Conservation (phyloP, 2,113 vertebrate genomes). For the Equus quagga region DNA sequence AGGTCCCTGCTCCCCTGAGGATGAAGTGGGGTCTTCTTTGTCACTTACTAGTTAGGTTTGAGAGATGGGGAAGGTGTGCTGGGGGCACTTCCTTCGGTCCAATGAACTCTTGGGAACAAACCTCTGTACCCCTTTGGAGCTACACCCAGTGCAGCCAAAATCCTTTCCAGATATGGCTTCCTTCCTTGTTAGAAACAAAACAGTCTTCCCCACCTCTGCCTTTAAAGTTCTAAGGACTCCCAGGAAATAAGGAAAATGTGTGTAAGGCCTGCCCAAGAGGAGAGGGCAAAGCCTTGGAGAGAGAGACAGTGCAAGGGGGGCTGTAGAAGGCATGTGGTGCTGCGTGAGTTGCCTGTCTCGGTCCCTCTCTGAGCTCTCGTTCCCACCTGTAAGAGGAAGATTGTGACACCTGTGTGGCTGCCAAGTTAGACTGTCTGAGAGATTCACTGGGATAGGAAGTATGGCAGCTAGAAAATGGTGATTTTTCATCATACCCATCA, state of each 20-base stretch:
- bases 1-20: not conserved
- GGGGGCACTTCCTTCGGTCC: not conserved
- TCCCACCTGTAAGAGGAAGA: conserved; percentile 7
- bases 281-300: not conserved
- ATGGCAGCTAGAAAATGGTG: conserved; percentile 13
- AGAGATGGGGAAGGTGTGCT: too few relatives aligned
- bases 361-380: not conserved
- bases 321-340: rapidly evolving
- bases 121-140: not conserved
- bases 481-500: conserved; percentile 17
- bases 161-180: not conserved
- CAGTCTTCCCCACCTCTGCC: rapidly evolving
- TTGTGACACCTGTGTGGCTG: not conserved
- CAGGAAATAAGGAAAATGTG: not conserved
- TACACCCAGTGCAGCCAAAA: not conserved
- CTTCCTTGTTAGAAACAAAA: not conserved
- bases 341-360: rapidly evolving
- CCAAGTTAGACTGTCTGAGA: not conserved
- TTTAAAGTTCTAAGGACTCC: not conserved
- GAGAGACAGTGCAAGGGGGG: not conserved
- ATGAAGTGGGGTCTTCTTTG: not conserved
- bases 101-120: not conserved
- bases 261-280: not conserved
- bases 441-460: not conserved
- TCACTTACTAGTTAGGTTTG: not conserved